phyloP scores from a whole-genome alignment of 2,797 vertebrate genomes.

The Telmatherina bonti region DNA sequence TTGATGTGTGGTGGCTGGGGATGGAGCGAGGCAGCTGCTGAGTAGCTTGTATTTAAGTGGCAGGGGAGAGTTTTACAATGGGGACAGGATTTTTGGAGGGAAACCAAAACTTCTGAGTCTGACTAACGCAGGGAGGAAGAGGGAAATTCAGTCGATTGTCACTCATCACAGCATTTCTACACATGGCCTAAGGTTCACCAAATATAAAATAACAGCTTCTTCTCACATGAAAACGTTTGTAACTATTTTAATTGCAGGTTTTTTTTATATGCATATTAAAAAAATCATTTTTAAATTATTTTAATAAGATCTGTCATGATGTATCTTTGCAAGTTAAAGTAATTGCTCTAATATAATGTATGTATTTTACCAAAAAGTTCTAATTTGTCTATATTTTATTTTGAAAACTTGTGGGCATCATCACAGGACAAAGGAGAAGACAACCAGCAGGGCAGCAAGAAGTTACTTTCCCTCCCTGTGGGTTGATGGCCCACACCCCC shows the following conservation, averaged over 20 bases:
- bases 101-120: slow-evolving; percentile 65
- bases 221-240: slow-evolving; percentile 29
- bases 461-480: slow-evolving; percentile 59
- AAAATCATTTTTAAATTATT: slow-evolving; percentile 39
- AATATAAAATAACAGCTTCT: slow-evolving; percentile 1
- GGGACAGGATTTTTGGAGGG: slow-evolving; percentile 76
- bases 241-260: slow-evolving; percentile 32
- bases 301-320: slow-evolving; percentile 42
- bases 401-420: slow-evolving; percentile 36
- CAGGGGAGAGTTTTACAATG: slow-evolving; percentile 67
- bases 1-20: slow-evolving; percentile 70
- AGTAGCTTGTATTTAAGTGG: slow-evolving; percentile 40
- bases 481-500: slow-evolving; percentile 2
- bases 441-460: slow-evolving; percentile 59
- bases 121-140: slow-evolving; percentile 21
- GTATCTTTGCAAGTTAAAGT: slow-evolving; percentile 25
- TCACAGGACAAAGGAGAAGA: slow-evolving; percentile 33
- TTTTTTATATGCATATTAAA: slow-evolving; percentile 20
- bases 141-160: slow-evolving; percentile 20
- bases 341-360: slow-evolving; percentile 23
- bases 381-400: slow-evolving; percentile 45
- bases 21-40: slow-evolving; percentile 60
- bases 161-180: background rate
- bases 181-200: slow-evolving; percentile 11
- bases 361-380: slow-evolving; percentile 23